Conservation (phyloP, 2,888 invertebrate species). For the Hydriomena furcata region DNA sequence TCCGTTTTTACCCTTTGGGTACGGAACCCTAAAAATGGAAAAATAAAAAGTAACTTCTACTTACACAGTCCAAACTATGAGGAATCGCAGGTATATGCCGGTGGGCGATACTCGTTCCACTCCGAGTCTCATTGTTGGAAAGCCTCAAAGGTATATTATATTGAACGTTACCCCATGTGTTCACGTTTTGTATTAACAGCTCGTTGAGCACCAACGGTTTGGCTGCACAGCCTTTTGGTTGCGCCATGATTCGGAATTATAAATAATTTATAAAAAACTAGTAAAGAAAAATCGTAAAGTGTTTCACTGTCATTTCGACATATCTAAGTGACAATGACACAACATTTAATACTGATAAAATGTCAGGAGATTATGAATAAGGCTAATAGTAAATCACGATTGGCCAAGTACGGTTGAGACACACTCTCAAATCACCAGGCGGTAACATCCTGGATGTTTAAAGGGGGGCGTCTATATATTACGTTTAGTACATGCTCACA, state of each 20-base stretch:
- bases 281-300: constrained; percentile 3
- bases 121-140: constrained; percentile 69
- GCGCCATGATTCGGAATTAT: constrained; percentile 45
- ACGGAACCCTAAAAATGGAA: background rate
- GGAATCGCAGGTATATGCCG: constrained; percentile 71
- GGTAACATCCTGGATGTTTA: no score
- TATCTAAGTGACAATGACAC: no score
- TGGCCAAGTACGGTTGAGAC: no score
- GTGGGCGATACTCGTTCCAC: constrained; percentile 59
- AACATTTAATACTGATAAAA: no score
- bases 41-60: constrained; percentile 32
- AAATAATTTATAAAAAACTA: constrained; percentile 30
- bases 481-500: no score
- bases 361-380: no score
- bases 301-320: constrained; percentile 12
- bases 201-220: constrained; percentile 61
- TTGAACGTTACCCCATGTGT: constrained; percentile 77
- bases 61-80: constrained; percentile 70
- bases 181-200: constrained; percentile 67
- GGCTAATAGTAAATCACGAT: no score
- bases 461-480: no score
- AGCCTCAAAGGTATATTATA: constrained; percentile 71
- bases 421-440: no score
- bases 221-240: constrained; percentile 36
- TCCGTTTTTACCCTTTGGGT: no score